These are phyloP conservation scores for Saturnia pavonia DNA, from an alignment of 2,888 invertebrate species.

Conservation along the genomic window DNA sequence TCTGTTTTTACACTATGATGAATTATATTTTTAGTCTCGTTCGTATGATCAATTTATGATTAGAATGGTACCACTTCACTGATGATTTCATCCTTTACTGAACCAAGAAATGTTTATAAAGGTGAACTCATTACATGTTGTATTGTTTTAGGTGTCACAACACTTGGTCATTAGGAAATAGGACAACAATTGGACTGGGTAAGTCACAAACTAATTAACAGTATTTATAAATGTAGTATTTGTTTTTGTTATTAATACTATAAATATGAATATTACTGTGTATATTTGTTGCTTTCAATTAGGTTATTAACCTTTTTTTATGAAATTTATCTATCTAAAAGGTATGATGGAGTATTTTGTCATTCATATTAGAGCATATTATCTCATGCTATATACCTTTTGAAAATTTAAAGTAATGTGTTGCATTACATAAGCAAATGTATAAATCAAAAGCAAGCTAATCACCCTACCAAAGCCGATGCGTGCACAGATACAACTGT, in stretches of 20 bases:
- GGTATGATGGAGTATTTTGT: too few relatives aligned
- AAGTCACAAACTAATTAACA: background rate
- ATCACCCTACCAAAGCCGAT: constrained; percentile 79
- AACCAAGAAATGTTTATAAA: background rate
- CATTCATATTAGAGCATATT: too few relatives aligned
- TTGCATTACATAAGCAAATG: background rate
- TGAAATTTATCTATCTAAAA: too few relatives aligned
- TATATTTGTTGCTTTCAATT: background rate
- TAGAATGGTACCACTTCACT: constrained; percentile 58
- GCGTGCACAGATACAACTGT: constrained; percentile 55
- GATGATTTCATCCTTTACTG: constrained; percentile 30
- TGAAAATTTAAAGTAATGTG: background rate
- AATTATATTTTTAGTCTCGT: constrained; percentile 45
- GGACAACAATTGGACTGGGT: background rate
- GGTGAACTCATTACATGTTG: background rate
- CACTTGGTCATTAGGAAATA: background rate
- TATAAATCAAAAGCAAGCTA: background rate
- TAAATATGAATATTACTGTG: background rate
- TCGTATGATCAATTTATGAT: constrained; percentile 61
- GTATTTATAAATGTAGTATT: too few relatives aligned
- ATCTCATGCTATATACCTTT: too few relatives aligned
- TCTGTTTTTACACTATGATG: background rate
- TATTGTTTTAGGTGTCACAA: constrained; percentile 1
- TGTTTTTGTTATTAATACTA: background rate
- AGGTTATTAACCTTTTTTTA: too few relatives aligned